Evolutionary conservation across 2,797 vertebrate genomes (phyloP), one percentile per base, ranked within the genome.

Genomic region (Phylloscopus collybita): DNA sequence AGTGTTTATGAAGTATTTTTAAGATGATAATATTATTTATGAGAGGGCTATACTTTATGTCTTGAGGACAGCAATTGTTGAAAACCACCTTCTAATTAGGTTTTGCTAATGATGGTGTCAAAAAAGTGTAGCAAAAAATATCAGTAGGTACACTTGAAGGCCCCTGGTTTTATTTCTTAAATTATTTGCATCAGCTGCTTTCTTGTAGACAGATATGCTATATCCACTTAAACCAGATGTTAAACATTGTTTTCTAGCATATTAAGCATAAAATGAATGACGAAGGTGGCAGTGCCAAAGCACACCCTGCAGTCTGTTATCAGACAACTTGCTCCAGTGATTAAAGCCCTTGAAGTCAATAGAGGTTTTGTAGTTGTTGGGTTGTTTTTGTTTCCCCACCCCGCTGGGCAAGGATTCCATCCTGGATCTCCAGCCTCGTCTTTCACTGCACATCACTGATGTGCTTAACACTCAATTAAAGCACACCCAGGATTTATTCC

Each of bases 1-100:
- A 84, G 66, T 75, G 73, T 93, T 97, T 96, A 88, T 81, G 49
- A 88, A 91, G 82, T 83, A 80, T 92, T 91, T 89, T 91, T 86
- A 92, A 91, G 81, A 93, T 60, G 8, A 53, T 76, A 61, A 36
- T 86, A 72, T 90, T 88, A 93, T 81, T 92, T 92, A 90, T 64
- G 17, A 34, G 56, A 92, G 67, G 80, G 56, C 49, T 93, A n/a
- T 75, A 86, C 49, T 92, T 91, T 60, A 76, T 64, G 32, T 81
- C 70, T 60, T 8, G 47, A 94, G 78, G 80, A 86, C 50, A 95
- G 75, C 53, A 75, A 1, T 82, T 87, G 74, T 90, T 82, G 84
- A 89, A 93, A 94, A 80, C 19, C 64, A 86, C 53, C 42, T 80
- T 91, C 71, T 91, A 92, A 96, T 97, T 92, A 93, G 64, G 40